Base-by-base conservation (phyloP, 2,113 vertebrate genomes). In the Limanda limanda region DNA sequence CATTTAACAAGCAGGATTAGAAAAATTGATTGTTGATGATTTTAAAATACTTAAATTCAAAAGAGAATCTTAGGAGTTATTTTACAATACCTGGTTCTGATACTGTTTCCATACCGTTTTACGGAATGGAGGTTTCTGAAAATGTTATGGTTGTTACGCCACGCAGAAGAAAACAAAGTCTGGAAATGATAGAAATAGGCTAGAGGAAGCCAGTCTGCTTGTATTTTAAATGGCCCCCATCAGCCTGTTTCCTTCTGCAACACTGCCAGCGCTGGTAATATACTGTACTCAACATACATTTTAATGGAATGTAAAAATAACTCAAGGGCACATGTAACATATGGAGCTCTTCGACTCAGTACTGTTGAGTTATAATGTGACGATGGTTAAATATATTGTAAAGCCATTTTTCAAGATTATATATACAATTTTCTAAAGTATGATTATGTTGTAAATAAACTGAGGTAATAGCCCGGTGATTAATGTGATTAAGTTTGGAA, bases 121-220 rank as follows among this genome's bases (percentile, higher is more conserved):
- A 71, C 48, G 63, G 21, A 76, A 15, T 27, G 8, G 21, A 27
- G 23, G 14, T 73, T 55, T 55, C 12, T 69, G 7, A 75, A 68
- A 72, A 71, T 64, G 52, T 68, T 31, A 72, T 56, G 67, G 45
- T 79, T 76, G 52, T 70, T 76, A 45, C 2, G 37, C 58, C 24
- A 9, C 40, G 52, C 21, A 61, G 61, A 77, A 48, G 56, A 69
- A 86, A 78, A 79, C 48, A 77, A 74, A 64, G 81, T 81, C 70
- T 84, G 67, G 71, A 68, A 74, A 37, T 74, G 62, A 75, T 58
- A 65, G 20, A 73, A 15, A 54, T n/a, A 42, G 23, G 56, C 55
- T 74, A 20, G 37, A 57, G 63, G 74, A 82, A 76, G 21, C 24
- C 58, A 47, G 56, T 57, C 42, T 78, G 15, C 63, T 48, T 80